phyloP scores from a whole-genome alignment of 2,113 vertebrate species.

The Phodopus roborovskii region DNA sequence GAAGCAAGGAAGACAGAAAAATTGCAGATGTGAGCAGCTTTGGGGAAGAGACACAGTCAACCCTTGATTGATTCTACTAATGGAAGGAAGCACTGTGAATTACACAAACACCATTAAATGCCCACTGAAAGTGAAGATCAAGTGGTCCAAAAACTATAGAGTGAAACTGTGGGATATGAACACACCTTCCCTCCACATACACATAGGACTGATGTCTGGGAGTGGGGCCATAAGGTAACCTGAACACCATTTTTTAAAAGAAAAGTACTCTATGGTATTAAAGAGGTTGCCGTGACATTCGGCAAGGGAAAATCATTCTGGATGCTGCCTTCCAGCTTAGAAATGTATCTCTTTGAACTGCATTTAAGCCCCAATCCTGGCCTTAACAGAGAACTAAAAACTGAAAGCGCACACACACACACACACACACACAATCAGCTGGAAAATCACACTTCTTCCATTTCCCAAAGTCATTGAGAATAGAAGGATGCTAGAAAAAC shows the following conservation, averaged over 20 bases:
- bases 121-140: constrained; percentile 33
- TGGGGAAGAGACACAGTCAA: constrained; percentile 50
- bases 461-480: constrained; percentile 40
- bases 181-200: background rate
- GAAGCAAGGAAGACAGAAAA: constrained; percentile 26
- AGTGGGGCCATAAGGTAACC: background rate
- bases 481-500: background rate
- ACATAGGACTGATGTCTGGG: background rate
- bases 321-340: background rate
- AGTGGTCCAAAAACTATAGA: constrained; percentile 35
- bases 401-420: background rate
- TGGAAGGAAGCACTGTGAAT: constrained; percentile 29
- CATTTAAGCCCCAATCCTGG: background rate
- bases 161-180: constrained; percentile 45
- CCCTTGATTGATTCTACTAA: constrained; percentile 53
- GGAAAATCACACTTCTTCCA: background rate
- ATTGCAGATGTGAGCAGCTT: background rate
- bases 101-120: constrained; percentile 53
- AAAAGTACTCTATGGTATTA: constrained; percentile 18
- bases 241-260: background rate
- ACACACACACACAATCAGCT: background rate
- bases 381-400: background rate
- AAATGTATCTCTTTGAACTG: background rate
- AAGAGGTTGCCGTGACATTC: constrained; percentile 11
- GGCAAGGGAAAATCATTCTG: background rate